These are phyloP conservation scores for Halisarca cf. caerulea DNA, from an alignment of 37 sponge, comb jelly and placozoan genomes.

Conservation along the genomic window DNA sequence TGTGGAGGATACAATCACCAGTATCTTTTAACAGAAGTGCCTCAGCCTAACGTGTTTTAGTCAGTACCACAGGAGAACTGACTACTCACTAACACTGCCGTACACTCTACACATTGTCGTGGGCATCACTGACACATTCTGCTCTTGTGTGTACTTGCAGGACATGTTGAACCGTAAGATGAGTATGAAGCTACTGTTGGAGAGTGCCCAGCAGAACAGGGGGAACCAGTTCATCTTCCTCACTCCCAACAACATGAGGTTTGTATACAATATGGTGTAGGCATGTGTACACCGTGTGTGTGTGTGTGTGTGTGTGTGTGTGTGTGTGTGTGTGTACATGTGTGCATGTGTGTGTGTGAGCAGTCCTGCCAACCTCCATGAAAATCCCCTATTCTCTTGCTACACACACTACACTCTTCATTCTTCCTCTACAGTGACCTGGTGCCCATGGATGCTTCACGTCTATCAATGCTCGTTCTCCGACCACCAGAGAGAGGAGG, in stretches of 20 bases:
- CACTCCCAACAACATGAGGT: conserved; percentile 84
- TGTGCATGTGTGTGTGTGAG: conserved; percentile 28
- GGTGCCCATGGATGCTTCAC: conserved; percentile 22
- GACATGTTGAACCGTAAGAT: conserved; percentile 94
- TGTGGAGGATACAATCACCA: too few relatives aligned
- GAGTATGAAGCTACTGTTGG: conserved; percentile 87
- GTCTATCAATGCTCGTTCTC: conserved; percentile 10
- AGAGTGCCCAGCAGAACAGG: conserved; percentile 40
- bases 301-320: conserved; percentile 18
- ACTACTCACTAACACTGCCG: too few relatives aligned
- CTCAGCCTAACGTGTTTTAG: too few relatives aligned
- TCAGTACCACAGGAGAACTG: too few relatives aligned
- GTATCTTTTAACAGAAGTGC: too few relatives aligned
- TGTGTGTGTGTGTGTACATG: conserved; percentile 28
- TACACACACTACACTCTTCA: neutral
- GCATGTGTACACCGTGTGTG: neutral
- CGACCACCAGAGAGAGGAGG: neutral
- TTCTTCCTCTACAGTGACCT: conserved; percentile 15
- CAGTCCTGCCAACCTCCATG: neutral
- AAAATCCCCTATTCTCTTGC: neutral
- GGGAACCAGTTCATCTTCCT: conserved; percentile 79
- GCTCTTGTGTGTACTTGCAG: conserved; percentile 45
- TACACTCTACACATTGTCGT: too few relatives aligned
- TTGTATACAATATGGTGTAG: neutral
- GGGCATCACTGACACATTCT: too few relatives aligned